A percentile compares a stretch with the other conserved stretches of the same genome.
Conservation (phyloP, 2,888 invertebrate species). For the Drosophila austrosaltans region DNA sequence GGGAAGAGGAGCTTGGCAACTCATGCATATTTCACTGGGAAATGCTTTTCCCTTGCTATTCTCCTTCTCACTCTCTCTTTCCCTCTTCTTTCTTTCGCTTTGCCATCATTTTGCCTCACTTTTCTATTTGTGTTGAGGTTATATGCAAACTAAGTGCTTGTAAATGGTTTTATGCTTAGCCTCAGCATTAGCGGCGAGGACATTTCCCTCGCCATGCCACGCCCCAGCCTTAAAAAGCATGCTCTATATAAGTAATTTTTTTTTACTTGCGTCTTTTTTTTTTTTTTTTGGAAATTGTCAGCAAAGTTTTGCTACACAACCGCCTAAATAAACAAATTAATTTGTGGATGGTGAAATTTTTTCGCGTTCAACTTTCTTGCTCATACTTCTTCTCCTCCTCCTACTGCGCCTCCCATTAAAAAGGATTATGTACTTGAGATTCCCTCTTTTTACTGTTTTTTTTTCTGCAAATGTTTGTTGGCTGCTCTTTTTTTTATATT, state of each 20-base stretch:
- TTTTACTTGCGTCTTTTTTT: background rate
- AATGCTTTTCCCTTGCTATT: slow-evolving; percentile 42
- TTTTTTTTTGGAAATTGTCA: slow-evolving; percentile 41
- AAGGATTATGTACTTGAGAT: slow-evolving; percentile 67
- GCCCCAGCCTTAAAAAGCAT: slow-evolving; percentile 20
- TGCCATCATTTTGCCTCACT: background rate
- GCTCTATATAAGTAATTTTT: slow-evolving; percentile 13
- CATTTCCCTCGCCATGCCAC: slow-evolving; percentile 8
- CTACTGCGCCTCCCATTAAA: slow-evolving; percentile 46
- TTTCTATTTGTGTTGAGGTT: slow-evolving; percentile 46
- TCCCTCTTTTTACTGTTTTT: slow-evolving; percentile 29
- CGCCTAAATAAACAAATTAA: slow-evolving; percentile 74
- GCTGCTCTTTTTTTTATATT: slow-evolving; percentile 13
- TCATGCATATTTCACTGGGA: slow-evolving; percentile 69
- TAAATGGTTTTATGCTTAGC: slow-evolving; percentile 59
- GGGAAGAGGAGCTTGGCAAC: slow-evolving; percentile 33
- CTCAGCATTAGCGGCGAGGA: slow-evolving; percentile 38
- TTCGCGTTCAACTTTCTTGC: slow-evolving; percentile 25
- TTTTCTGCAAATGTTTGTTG: slow-evolving; percentile 11
- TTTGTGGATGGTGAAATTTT: slow-evolving; percentile 58
- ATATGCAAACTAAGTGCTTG: slow-evolving; percentile 67
- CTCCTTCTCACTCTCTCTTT: background rate
- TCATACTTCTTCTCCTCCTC: background rate
- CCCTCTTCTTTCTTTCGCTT: background rate
- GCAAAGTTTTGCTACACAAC: slow-evolving; percentile 42